phyloP scores from a whole-genome alignment of 2,888 invertebrate genomes.

The Cepaea hortensis region DNA sequence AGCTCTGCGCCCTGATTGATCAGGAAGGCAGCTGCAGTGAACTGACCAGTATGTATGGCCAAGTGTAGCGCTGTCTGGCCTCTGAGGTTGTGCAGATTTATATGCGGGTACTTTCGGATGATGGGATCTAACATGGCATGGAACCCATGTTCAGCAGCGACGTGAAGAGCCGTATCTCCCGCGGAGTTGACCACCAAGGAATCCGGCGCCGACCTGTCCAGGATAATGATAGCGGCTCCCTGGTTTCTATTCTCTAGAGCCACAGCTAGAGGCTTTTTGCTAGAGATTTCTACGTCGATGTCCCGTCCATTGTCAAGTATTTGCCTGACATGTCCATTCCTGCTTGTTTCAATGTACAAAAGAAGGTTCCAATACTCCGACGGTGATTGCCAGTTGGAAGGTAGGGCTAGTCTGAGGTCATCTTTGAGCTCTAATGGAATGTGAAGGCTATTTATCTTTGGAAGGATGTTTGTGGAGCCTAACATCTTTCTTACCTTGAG shows the following conservation, averaged over 20 bases:
- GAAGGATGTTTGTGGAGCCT: constrained; percentile 30
- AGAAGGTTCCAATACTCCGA: constrained; percentile 28
- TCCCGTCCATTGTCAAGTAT: constrained; percentile 43
- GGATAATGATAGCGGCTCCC: constrained; percentile 33
- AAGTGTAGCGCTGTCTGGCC: constrained; percentile 47
- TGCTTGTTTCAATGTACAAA: constrained; percentile 46
- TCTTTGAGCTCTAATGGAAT: constrained; percentile 48
- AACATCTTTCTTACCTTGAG: constrained; percentile 44
- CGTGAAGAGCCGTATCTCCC: constrained; percentile 49
- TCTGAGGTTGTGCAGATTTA: constrained; percentile 41
- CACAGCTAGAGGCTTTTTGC: constrained; percentile 45
- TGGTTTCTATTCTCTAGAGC: constrained; percentile 42
- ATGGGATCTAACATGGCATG: constrained; percentile 37
- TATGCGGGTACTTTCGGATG: constrained; percentile 21
- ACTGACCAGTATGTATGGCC: constrained; percentile 47
- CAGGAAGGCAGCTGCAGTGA: constrained; percentile 34
- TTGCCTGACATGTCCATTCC: constrained; percentile 14
- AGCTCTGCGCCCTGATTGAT: constrained; percentile 40
- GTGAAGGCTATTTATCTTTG: constrained; percentile 49
- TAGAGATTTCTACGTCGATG: constrained; percentile 40
- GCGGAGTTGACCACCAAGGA: constrained; percentile 3
- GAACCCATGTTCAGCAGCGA: constrained; percentile 43
- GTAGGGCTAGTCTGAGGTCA: constrained; percentile 37
- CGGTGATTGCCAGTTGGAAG: constrained; percentile 13
- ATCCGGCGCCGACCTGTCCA: background rate